phyloP scores from a whole-genome alignment of 2,113 vertebrate genomes.

The Loxodonta africana region DNA sequence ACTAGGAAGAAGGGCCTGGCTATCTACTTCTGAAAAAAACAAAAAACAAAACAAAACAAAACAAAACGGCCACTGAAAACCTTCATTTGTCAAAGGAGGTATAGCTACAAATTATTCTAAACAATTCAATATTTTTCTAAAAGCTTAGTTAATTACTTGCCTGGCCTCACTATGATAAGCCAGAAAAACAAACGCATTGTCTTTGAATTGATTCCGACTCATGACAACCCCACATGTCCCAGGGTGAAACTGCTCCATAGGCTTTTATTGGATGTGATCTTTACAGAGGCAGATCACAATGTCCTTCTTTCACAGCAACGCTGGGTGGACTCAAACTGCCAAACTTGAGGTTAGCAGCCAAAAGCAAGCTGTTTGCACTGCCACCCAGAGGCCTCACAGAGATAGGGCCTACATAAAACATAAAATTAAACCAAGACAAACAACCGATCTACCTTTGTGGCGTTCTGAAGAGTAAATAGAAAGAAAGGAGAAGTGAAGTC shows the following conservation, averaged over 20 bases:
- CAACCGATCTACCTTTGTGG: neutral
- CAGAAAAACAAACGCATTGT: neutral
- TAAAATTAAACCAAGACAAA: neutral
- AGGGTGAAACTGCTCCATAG: neutral
- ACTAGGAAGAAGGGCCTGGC: too few relatives aligned
- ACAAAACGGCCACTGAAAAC: too few relatives aligned
- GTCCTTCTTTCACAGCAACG: neutral
- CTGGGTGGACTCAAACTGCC: neutral
- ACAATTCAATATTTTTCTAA: constrained; percentile 40
- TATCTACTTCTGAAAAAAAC: too few relatives aligned
- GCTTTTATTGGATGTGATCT: neutral
- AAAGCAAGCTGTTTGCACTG: neutral
- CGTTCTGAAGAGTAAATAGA: neutral
- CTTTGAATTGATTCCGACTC: neutral
- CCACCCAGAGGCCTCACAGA: neutral
- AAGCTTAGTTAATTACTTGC: constrained; percentile 48
- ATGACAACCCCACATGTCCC: neutral
- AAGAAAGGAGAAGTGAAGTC: neutral
- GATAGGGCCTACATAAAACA: neutral
- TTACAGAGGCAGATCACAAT: neutral
- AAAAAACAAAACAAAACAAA: too few relatives aligned
- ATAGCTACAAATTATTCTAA: constrained; percentile 55
- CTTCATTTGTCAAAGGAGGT: neutral
- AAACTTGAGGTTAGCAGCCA: neutral
- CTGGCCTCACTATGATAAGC: neutral